Evolutionary conservation across 2,797 vertebrate species (phyloP).

Genomic region (Rhinella marina): DNA sequence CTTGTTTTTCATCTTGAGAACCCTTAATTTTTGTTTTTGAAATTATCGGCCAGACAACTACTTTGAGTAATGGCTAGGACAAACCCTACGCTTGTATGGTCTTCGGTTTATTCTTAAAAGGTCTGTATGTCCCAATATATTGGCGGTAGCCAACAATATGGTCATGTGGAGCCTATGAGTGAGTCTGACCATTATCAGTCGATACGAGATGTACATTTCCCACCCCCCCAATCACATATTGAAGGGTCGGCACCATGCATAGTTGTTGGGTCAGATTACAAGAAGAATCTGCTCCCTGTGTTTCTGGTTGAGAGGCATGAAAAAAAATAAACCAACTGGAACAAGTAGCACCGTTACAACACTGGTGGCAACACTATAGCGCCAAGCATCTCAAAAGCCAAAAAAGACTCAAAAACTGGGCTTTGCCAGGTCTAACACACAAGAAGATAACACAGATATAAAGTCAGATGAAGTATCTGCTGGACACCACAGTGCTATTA

Average conservation of each 20-base stretch:
- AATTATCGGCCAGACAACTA: too few species aligned
- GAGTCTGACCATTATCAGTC: too few species aligned
- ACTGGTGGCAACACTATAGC: neutral
- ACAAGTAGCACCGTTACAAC: slow-evolving; percentile 14
- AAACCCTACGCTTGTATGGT: neutral
- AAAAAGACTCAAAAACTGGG: neutral
- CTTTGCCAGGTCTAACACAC: neutral
- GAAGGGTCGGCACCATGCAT: neutral
- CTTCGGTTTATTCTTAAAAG: neutral
- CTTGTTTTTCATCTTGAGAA: too few species aligned
- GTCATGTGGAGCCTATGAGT: too few species aligned
- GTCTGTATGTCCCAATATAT: neutral
- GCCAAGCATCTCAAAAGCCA: neutral
- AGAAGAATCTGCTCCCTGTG: neutral
- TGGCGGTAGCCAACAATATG: neutral
- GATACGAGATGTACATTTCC: too few species aligned
- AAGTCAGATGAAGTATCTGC: neutral
- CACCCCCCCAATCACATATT: neutral
- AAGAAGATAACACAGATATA: neutral
- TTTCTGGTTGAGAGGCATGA: neutral
- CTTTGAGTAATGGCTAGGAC: neutral
- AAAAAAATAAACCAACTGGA: neutral
- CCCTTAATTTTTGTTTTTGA: too few species aligned
- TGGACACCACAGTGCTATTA: neutral
- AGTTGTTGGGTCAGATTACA: neutral